Evolutionary conservation across 2,888 invertebrate genomes (phyloP).

Genomic region (Conomelus anceps): DNA sequence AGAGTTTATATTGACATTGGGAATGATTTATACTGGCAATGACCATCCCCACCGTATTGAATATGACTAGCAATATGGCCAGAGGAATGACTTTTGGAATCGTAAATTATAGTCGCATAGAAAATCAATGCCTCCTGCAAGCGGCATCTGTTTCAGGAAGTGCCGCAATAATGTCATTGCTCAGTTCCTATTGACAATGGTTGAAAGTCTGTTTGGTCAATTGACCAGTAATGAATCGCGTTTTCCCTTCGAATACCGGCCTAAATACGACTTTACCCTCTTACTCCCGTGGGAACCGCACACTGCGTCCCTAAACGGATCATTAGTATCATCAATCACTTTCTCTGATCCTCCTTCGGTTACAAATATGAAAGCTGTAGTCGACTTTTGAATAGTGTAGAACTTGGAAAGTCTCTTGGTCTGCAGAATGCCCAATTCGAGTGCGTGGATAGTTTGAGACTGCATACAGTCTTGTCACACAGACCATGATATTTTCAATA

Average conservation of each 20-base stretch:
- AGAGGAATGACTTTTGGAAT: not conserved
- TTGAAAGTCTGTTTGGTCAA: not conserved
- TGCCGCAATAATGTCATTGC: not conserved
- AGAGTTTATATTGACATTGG: not conserved
- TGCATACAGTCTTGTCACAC: no score
- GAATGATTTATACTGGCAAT: not conserved
- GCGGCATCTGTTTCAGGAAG: not conserved
- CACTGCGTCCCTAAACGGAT: not conserved
- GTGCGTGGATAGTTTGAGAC: no score
- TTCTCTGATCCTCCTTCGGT: not conserved
- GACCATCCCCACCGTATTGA: not conserved
- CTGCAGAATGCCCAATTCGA: no score
- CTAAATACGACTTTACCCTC: not conserved
- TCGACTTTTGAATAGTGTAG: not conserved
- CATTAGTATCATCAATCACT: not conserved
- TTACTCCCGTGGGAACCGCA: not conserved
- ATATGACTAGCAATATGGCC: not conserved
- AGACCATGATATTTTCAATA: no score
- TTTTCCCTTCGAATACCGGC: not conserved
- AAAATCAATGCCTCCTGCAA: not conserved
- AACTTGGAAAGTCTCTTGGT: not conserved
- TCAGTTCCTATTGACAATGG: not conserved
- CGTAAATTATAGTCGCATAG: not conserved
- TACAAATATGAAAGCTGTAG: not conserved
- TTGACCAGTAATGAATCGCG: not conserved